Percentiles rank a stretch among this genome's conserved stretches.
Conservation (phyloP, 2,888 invertebrate species). For the Adelphocoris suturalis region DNA sequence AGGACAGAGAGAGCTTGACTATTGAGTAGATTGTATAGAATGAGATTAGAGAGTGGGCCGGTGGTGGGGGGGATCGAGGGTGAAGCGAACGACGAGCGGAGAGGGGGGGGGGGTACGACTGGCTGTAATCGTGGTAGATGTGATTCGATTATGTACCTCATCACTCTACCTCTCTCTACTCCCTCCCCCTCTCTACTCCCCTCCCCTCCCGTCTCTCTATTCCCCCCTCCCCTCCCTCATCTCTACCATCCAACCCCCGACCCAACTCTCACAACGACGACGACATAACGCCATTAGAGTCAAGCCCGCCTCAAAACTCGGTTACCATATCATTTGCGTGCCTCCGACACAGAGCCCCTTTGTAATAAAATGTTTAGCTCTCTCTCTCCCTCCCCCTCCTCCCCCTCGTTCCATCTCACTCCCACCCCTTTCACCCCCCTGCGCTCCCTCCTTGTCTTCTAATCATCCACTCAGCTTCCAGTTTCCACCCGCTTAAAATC, state of each 20-base stretch:
- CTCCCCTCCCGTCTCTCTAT: not conserved
- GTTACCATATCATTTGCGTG: constrained; percentile 75
- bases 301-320: constrained; percentile 73
- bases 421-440: not conserved
- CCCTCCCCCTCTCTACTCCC: constrained; percentile 45
- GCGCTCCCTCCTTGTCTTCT: not conserved
- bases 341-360: constrained; percentile 70
- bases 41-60: constrained; percentile 70
- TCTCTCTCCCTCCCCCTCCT: constrained; percentile 2
- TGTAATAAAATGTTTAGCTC: constrained; percentile 70
- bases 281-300: constrained; percentile 73
- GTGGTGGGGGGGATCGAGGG: not conserved
- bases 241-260: no score
- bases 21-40: constrained; percentile 74
- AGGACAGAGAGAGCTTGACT: constrained; percentile 59
- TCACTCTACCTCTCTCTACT: constrained; percentile 67
- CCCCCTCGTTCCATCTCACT: not conserved
- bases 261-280: constrained; percentile 5
- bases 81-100: not conserved
- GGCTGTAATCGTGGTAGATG: constrained; percentile 71
- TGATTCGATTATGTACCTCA: constrained; percentile 72
- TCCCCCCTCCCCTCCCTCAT: not conserved
- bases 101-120: constrained; percentile 13
- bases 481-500: constrained; percentile 36
- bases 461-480: not conserved